Evolutionary conservation across 2,113 vertebrate genomes (phyloP).

Genomic region (Tursiops truncatus): DNA sequence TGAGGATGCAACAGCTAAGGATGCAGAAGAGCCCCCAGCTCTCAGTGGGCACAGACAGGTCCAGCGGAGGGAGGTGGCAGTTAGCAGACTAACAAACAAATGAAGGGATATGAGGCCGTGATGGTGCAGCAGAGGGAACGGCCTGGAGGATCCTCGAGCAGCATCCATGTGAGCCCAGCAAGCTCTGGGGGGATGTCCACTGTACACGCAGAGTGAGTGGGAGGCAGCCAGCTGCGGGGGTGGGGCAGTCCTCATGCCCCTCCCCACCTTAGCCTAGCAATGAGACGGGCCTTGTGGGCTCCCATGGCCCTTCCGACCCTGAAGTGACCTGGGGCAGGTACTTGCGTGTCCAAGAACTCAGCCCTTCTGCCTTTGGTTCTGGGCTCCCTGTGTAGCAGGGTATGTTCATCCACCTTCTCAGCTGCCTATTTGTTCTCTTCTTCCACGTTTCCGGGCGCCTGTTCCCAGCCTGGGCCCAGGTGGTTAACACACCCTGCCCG

Average conservation of each 20-base stretch:
- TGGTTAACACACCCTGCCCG: rapidly evolving
- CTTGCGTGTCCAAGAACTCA: background rate
- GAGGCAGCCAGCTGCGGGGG: no score
- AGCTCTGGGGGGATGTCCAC: rapidly evolving
- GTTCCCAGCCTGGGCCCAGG: background rate
- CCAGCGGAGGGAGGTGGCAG: background rate
- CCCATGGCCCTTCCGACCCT: rapidly evolving
- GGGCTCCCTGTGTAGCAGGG: background rate
- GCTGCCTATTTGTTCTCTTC: background rate
- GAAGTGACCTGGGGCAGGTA: background rate
- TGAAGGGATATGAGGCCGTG: background rate
- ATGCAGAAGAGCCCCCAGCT: background rate
- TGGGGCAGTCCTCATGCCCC: background rate
- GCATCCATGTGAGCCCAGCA: background rate
- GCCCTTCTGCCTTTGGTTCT: background rate
- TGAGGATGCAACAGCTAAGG: background rate
- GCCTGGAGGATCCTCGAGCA: no score
- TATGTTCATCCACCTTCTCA: rapidly evolving
- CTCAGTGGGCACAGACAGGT: background rate
- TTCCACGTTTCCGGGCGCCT: rapidly evolving
- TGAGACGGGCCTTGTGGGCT: background rate
- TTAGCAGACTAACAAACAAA: background rate
- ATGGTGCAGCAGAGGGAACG: background rate
- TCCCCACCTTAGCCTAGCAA: background rate
- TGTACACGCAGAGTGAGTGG: rapidly evolving